Evolutionary conservation across 2,888 invertebrate genomes (phyloP), one percentile per base, ranked within the genome.

Genomic region (Agonopterix arenella): DNA sequence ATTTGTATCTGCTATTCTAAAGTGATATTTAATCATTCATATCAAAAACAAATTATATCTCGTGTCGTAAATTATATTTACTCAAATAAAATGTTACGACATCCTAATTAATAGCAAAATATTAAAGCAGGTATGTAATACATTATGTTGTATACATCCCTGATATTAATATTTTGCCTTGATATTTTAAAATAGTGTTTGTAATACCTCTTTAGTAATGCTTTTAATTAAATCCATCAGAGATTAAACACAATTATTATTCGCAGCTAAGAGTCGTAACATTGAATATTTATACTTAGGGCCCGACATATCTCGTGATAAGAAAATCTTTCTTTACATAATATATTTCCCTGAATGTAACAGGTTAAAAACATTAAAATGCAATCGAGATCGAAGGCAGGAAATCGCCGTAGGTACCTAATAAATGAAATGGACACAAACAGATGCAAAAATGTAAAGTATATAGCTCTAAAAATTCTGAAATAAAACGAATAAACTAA

Each of bases 201-300:
- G 40, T 40, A 40, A 40, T 40, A 40, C n/a, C 9, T 40, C 40
- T 40, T 10, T 28, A 9, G 40, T 49, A 54, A 44, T 52, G 51
- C 44, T 49, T 52, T 47, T 50, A 47, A 50, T 47, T 47, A 50
- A 47, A 50, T 43, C 37, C 47, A 45, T 10, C 41, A 38, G 47
- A 45, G 44, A 50, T 52, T 52, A 50, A 47, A 47, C 36, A 49
- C 55, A 56, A 49, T 49, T 51, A 49, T 60, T 56, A 52, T 40
- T 47, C 46, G 43, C 28, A 46, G 54, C 46, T 47, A 13, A 13
- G 10, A 42, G 36, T 40, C 38, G 48, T 49, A 49, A 51, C 41
- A 46, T 10, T 4, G 28, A 11, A 28, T 11, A n/a, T 48, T 49
- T 54, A 51, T 52, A 10, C 44, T 52, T 50, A 50, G 46, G 42